These are phyloP conservation scores for Maniola hyperantus DNA, from an alignment of 2,888 invertebrate genomes.

Conservation along the genomic window DNA sequence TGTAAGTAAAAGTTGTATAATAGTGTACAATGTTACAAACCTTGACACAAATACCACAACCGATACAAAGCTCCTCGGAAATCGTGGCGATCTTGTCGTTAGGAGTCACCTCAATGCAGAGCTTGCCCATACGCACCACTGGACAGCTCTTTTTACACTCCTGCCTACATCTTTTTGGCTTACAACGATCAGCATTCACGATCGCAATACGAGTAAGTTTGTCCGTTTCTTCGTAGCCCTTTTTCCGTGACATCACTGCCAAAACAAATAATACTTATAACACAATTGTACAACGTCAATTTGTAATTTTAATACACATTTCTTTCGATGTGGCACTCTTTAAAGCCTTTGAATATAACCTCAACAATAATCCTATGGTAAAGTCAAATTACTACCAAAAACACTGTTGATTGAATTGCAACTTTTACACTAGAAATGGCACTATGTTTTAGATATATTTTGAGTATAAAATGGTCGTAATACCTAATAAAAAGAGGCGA, in stretches of 20 bases:
- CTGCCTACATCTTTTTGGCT: slow-evolving; percentile 99
- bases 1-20: slow-evolving; percentile 2
- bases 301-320: slow-evolving; percentile 46
- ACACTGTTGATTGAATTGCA: slow-evolving; percentile 37
- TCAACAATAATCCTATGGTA: slow-evolving; percentile 55
- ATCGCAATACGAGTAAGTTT: slow-evolving; percentile 98
- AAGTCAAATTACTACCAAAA: slow-evolving; percentile 15
- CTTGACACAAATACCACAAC: slow-evolving; percentile 99
- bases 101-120: slow-evolving; percentile 98
- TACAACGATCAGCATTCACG: slow-evolving; percentile 98
- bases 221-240: slow-evolving; percentile 91
- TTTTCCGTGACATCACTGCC: slow-evolving; percentile 81
- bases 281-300: slow-evolving; percentile 37
- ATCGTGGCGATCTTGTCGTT: slow-evolving; percentile 98
- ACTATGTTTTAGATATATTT: slow-evolving; percentile 16
- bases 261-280: slow-evolving; percentile 40
- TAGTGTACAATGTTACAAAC: slow-evolving; percentile 73
- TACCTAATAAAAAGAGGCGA: slow-evolving; percentile 74
- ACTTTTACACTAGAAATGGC: slow-evolving; percentile 33
- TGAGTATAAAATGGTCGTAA: slow-evolving; percentile 41
- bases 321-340: slow-evolving; percentile 66
- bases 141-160: slow-evolving; percentile 99
- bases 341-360: slow-evolving; percentile 59
- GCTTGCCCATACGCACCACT: slow-evolving; percentile 99
- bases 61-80: slow-evolving; percentile 99